Base-by-base conservation (phyloP, 1,140 invertebrate genomes). In the Drosophila neocordata region DNA sequence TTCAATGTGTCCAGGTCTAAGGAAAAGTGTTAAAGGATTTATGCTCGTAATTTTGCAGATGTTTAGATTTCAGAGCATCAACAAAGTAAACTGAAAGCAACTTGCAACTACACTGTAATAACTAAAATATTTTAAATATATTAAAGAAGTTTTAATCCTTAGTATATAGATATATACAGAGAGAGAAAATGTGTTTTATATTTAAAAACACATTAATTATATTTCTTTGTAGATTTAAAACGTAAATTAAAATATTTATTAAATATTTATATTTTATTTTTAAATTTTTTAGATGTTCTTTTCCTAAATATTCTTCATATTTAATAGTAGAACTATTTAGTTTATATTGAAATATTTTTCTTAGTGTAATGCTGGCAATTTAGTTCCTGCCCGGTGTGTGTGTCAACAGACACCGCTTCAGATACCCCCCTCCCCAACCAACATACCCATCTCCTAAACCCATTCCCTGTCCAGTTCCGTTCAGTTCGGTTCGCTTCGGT, bases 31-130 rank as follows among this genome's bases (percentile, higher is more conserved):
- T 80, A 88, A 89, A 79, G 84, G 84, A 89, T 89, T 89, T 89
- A 89, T 89, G 77, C 77, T 80, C 77, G 85, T 90, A 89, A 89
- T 89, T 89, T 89, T 77, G 85, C 85, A 89, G 85, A 89, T 89
- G 85, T 89, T 89, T 85, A 78, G 87, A 89, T 89, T 89, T 89
- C 51, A 64, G 57, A 64, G 57, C 58, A 27, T 73, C 64, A 13
- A 44, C 56, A 58, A 55, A 12, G 34, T 35, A 35, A 35, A 52
- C 48, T 58, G 12, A 51, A 57, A 35, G 37, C 59, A 53, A 77
- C 69, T 56, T 22, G 20, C 35, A 18, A 12, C 58, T 31, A 38
- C 37, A 60, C 58, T 48, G 35, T 11, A 6, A 27, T 1, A 60
- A 20, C 4, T 24, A 24, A 4, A 24, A 4, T 24, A 24, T 24